A percentile compares a stretch with the other conserved stretches of the same genome.
Evolutionary conservation across 2,797 vertebrate species (phyloP).

Genomic region (Myotis vivesi): DNA sequence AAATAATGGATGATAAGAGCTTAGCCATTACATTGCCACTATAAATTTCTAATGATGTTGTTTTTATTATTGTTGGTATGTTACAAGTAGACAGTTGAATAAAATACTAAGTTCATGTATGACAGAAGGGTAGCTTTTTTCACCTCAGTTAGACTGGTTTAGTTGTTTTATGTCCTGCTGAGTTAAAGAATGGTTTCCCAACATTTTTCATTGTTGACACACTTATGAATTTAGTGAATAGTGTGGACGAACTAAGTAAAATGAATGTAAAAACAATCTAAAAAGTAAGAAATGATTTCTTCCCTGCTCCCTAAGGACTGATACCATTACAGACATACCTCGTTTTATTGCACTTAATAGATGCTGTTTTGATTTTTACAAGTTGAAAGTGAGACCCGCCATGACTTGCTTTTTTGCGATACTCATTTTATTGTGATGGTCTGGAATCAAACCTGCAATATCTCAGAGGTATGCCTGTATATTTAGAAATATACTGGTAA

Average conservation of each 20-base stretch:
- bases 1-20: neutral
- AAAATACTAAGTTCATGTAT: constrained; percentile 1
- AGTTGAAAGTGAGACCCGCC: neutral
- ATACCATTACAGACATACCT: neutral
- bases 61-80: neutral
- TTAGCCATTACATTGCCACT: neutral
- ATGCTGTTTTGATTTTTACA: neutral
- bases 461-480: neutral
- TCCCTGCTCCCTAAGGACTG: neutral
- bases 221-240: neutral
- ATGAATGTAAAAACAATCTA: neutral
- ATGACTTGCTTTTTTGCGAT: neutral
- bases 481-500: neutral
- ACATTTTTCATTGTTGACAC: neutral
- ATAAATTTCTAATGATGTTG: neutral
- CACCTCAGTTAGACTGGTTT: neutral
- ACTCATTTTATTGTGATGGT: neutral
- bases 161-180: neutral
- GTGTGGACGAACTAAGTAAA: neutral
- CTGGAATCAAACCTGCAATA: neutral
- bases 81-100: neutral
- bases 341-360: neutral
- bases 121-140: neutral
- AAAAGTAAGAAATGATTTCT: neutral
- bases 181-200: neutral